A percentile compares a stretch with the other conserved stretches of the same genome.
phyloP scores from a whole-genome alignment of 2,888 invertebrate species.

The Andricus curvator region DNA sequence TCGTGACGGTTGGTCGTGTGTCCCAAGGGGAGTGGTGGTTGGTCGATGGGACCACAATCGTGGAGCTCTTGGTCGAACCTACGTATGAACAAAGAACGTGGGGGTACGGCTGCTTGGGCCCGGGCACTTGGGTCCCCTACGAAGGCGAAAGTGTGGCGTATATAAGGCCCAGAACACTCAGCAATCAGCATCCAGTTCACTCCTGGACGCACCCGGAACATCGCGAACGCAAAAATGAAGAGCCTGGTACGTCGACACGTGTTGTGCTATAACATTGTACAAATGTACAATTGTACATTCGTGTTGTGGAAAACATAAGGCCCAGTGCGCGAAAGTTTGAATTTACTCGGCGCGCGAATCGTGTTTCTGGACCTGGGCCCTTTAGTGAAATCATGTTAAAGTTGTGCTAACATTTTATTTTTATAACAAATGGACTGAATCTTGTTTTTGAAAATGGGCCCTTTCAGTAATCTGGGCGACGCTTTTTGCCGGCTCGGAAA shows the following conservation, averaged over 20 bases:
- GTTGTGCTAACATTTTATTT: background rate
- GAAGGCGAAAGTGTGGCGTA: slow-evolving; percentile 81
- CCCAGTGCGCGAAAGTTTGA: slow-evolving; percentile 30
- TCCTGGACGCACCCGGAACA: slow-evolving; percentile 80
- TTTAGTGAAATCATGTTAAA: slow-evolving; percentile 8
- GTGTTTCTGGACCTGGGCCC: background rate
- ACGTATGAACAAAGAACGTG: slow-evolving; percentile 75
- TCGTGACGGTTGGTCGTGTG: slow-evolving; percentile 71
- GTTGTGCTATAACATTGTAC: slow-evolving; percentile 5
- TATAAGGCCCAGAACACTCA: slow-evolving; percentile 80
- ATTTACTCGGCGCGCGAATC: background rate
- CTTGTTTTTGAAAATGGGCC: background rate
- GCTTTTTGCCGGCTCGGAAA: background rate
- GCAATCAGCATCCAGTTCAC: slow-evolving; percentile 81
- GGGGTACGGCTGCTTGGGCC: slow-evolving; percentile 71
- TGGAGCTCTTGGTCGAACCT: slow-evolving; percentile 42
- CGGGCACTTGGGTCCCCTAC: slow-evolving; percentile 69
- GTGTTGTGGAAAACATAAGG: slow-evolving; percentile 27
- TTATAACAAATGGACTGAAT: background rate
- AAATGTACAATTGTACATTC: slow-evolving; percentile 6
- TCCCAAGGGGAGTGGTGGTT: slow-evolving; percentile 74
- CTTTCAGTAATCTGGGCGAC: background rate
- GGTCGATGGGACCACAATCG: slow-evolving; percentile 66
- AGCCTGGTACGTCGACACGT: slow-evolving; percentile 73
- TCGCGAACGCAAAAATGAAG: slow-evolving; percentile 77